A percentile compares a stretch with the other conserved stretches of the same genome.
Conservation (phyloP, 2,797 vertebrate genomes). For the Bucorvus abyssinicus region DNA sequence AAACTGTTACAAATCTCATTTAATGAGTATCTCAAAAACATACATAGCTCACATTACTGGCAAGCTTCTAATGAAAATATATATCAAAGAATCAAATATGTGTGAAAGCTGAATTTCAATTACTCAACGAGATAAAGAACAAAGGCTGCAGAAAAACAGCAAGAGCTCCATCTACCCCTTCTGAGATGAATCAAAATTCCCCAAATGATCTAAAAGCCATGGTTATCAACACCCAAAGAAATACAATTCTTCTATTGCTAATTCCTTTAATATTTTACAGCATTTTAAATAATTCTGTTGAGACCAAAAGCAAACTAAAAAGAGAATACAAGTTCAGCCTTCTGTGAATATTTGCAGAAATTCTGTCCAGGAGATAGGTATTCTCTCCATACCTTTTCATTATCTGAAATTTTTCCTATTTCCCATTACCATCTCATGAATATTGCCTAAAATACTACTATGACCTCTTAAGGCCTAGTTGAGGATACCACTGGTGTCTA, state of each 20-base stretch:
- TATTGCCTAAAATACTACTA: fast-evolving
- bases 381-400: background rate
- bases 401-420: background rate
- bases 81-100: slow-evolving; percentile 31
- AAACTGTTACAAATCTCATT: slow-evolving; percentile 60
- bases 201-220: background rate
- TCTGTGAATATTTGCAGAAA: background rate
- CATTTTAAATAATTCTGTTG: background rate
- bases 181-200: background rate
- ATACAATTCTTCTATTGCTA: background rate
- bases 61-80: slow-evolving; percentile 58
- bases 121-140: slow-evolving; percentile 11
- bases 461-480: background rate
- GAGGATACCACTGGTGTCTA: background rate
- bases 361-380: background rate
- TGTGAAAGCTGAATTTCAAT: slow-evolving; percentile 32
- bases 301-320: background rate
- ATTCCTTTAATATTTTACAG: background rate
- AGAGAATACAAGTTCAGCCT: background rate
- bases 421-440: background rate
- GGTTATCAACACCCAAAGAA: slow-evolving; percentile 3
- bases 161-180: slow-evolving; percentile 49
- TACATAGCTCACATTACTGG: slow-evolving; percentile 37
- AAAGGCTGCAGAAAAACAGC: slow-evolving; percentile 25
- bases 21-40: slow-evolving; percentile 42